A percentile compares a stretch with the other conserved stretches of the same genome.
phyloP scores from a whole-genome alignment of 1,140 invertebrate genomes.

The Pararge aegeria region DNA sequence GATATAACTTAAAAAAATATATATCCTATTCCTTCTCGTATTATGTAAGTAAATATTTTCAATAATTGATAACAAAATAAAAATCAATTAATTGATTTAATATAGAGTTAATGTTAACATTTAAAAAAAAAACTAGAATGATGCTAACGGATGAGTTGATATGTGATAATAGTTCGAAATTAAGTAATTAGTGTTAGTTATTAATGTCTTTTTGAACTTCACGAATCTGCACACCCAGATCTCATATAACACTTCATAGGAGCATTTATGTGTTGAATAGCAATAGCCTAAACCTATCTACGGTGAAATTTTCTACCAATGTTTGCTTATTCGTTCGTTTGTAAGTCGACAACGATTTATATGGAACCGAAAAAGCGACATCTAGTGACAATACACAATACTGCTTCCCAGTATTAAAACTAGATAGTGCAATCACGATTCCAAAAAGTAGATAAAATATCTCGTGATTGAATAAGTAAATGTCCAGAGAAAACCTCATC shows the following conservation, averaged over 20 bases:
- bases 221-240: conserved; percentile 43
- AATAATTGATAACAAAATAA: not conserved
- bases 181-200: conserved; percentile 52
- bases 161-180: conserved; percentile 72
- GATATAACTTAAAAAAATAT: conserved; percentile 11
- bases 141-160: conserved; percentile 44
- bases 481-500: too few species aligned
- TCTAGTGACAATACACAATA: too few species aligned
- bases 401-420: too few species aligned
- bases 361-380: too few species aligned
- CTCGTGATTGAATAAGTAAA: too few species aligned
- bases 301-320: too few species aligned
- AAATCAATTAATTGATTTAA: conserved; percentile 5
- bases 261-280: conserved; percentile 52
- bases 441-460: too few species aligned
- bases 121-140: conserved; percentile 25
- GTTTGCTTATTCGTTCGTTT: too few species aligned
- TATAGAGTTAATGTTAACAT: conserved; percentile 9
- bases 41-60: conserved; percentile 4
- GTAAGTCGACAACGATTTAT: too few species aligned
- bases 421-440: too few species aligned
- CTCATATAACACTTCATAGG: conserved; percentile 57
- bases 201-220: conserved; percentile 33
- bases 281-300: not conserved
- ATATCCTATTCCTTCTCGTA: conserved; percentile 30